Percentiles rank a stretch among this genome's conserved stretches.
Evolutionary conservation across 1,140 invertebrate species (phyloP).

Genomic region (Belonocnema kinseyi): DNA sequence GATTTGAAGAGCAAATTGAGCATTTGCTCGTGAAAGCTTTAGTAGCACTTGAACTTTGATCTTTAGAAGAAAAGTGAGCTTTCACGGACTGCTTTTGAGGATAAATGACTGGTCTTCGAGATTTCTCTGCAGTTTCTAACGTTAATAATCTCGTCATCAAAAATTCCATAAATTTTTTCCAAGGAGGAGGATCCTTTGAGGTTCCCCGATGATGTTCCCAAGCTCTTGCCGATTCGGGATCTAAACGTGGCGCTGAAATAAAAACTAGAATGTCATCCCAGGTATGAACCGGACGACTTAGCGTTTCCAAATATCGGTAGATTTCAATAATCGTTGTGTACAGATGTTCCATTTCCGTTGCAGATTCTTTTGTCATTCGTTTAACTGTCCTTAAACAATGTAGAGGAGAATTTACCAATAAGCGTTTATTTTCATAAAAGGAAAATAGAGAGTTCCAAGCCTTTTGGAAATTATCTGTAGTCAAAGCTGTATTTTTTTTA

Average conservation of each 20-base stretch:
- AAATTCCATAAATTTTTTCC: conserved; percentile 30
- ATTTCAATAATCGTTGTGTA: conserved; percentile 38
- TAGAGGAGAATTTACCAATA: conserved; percentile 35
- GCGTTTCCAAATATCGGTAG: conserved; percentile 32
- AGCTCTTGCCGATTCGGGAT: conserved; percentile 15
- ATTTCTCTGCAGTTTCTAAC: conserved; percentile 28
- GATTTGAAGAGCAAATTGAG: too few species aligned
- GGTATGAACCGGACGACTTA: conserved; percentile 34
- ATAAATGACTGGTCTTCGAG: neutral
- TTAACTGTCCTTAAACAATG: conserved; percentile 19
- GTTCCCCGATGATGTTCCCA: conserved; percentile 37
- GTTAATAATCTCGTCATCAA: conserved; percentile 18
- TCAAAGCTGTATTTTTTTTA: too few species aligned
- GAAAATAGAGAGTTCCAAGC: conserved; percentile 33
- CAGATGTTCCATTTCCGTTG: conserved; percentile 25
- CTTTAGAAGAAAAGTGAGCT: neutral
- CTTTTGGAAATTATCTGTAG: too few species aligned
- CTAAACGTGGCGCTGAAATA: too few species aligned
- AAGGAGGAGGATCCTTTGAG: conserved; percentile 31
- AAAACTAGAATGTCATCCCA: too few species aligned
- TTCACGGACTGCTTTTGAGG: neutral
- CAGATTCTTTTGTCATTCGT: too few species aligned
- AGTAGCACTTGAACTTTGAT: neutral
- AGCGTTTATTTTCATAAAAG: too few species aligned
- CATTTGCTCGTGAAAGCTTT: too few species aligned